These are phyloP conservation scores for Ptychadena robeensis DNA, from an alignment of 2,797 vertebrate species.

Conservation along the genomic window DNA sequence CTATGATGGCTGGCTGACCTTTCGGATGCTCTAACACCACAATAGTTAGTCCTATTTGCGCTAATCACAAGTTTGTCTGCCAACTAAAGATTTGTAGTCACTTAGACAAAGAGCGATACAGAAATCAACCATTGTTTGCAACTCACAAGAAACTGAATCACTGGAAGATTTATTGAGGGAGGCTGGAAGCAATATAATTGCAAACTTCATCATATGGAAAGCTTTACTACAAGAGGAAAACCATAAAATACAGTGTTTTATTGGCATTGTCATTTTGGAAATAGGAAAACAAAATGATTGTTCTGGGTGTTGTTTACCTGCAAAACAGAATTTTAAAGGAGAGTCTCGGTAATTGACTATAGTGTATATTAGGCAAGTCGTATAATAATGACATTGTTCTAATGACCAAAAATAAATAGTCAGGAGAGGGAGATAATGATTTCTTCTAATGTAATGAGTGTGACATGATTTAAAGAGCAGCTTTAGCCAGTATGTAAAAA, in stretches of 20 bases:
- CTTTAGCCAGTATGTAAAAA: neutral
- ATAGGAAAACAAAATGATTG: constrained; percentile 22
- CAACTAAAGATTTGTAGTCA: constrained; percentile 27
- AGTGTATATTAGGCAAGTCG: neutral
- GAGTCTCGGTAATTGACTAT: neutral
- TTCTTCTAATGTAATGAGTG: neutral
- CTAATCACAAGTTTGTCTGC: neutral
- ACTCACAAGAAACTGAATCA: constrained; percentile 20
- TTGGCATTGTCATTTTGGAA: constrained; percentile 27
- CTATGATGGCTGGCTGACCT: too few species aligned
- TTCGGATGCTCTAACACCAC: neutral
- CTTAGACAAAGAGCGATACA: neutral
- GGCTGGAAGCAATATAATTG: constrained; percentile 23
- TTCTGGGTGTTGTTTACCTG: constrained; percentile 12
- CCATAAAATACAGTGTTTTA: constrained; percentile 31
- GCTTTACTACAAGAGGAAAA: constrained; percentile 16
- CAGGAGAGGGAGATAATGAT: neutral
- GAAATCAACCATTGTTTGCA: constrained; percentile 22
- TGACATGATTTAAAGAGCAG: neutral
- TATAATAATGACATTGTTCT: neutral
- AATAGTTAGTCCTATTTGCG: neutral
- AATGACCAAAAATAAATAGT: neutral
- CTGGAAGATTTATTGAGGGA: constrained; percentile 24
- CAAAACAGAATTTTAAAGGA: neutral
- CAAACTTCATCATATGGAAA: constrained; percentile 31